Evolutionary conservation across 2,797 vertebrate genomes (phyloP).

Genomic region (Cephalopachus bancanus): DNA sequence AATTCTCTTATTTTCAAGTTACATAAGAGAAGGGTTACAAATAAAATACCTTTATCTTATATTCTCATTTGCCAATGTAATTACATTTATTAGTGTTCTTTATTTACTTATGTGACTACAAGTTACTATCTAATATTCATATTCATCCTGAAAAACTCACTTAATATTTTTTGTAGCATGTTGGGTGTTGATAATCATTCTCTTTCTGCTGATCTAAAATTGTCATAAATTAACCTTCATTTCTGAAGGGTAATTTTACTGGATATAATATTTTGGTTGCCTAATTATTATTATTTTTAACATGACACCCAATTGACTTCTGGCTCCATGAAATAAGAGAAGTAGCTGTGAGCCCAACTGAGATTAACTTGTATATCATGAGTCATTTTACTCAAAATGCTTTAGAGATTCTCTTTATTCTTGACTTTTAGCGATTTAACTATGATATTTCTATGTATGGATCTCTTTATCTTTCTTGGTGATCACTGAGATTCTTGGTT

Average conservation of each 20-base stretch:
- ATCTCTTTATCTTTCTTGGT: background rate
- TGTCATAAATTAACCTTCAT: background rate
- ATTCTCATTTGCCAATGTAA: background rate
- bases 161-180: background rate
- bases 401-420: background rate
- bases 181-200: background rate
- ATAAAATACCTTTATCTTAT: background rate
- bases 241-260: background rate
- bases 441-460: background rate
- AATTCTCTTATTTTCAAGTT: background rate
- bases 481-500: background rate
- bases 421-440: background rate
- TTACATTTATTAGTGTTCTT: background rate
- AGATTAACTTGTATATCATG: background rate
- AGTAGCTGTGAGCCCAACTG: background rate
- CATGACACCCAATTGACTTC: background rate
- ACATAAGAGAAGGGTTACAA: background rate
- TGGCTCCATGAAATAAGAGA: background rate
- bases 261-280: background rate
- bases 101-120: background rate
- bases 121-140: background rate
- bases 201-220: background rate
- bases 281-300: background rate
- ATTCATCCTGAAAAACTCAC: background rate
- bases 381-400: background rate